Base-by-base conservation (phyloP, 2,113 vertebrate species). In the Heloderma charlesbogerti region DNA sequence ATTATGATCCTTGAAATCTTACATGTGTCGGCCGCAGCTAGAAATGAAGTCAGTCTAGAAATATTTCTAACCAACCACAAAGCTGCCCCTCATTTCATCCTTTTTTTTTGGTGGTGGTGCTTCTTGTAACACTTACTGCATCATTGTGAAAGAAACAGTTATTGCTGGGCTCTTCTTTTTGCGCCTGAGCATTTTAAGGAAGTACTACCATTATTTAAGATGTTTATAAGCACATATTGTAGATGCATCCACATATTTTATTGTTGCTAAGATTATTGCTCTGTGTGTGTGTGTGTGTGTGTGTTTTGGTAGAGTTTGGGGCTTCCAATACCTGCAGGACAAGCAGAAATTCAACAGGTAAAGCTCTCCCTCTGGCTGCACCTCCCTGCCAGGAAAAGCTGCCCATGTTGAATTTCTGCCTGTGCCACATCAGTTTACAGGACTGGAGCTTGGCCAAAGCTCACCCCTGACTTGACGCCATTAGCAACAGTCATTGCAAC, bases 11-110 rank as follows among this genome's bases (percentile, higher is more conserved):
- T 93, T 78, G n/a, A 80, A 84, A 48, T 1, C 51, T 16, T 45
- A 67, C 67, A 51, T 29, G 83, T 48, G 8, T 48, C 93, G 80
- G 40, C 40, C 34, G 57, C 18, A 51, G 71, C 13, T 51, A 63
- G 81, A 89, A 25, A 72, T 15, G 22, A 69, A 93, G 48, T 91
- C 13, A 89, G 31, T 79, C 89, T 40, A 72, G 7, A 72, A 81
- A 34, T 22, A 15, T 87, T 91, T 91, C 66, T 84, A 0, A 34
- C 22, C 34, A 90, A 45, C 80, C 8, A n/a, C 8, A n/a, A 4
- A 31, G 34, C 34, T 82, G 6, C 29, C 31, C 45, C 18, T 43
- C 67, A 2, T 51, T n/a, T 78, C 91, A 87, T 86, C 0, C 1
- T 34, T 84, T 0, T 48, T n/a, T 13, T 20, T 31, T 20, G 4